These are phyloP conservation scores for Diadema setosum DNA, from an alignment of 35 echinoderm and acorn worm species.

Conservation along the genomic window DNA sequence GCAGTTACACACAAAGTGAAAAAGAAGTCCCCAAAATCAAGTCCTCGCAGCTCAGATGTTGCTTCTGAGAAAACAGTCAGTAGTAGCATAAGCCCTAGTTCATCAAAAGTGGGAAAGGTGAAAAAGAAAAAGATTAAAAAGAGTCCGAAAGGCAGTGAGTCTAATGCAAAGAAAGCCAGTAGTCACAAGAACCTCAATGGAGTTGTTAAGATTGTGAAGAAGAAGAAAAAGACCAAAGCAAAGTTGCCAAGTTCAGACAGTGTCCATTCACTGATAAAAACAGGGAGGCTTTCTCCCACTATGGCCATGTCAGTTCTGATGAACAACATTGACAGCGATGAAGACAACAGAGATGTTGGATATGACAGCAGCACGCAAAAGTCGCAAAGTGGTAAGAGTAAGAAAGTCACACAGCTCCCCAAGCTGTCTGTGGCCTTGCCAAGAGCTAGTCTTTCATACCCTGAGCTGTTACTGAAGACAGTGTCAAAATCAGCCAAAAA, in stretches of 20 bases:
- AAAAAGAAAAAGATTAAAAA: not conserved
- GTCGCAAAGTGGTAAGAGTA: not conserved
- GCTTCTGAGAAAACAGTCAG: not conserved
- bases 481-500: not conserved
- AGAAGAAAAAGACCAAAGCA: not conserved
- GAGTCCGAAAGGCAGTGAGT: not conserved
- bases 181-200: too few species aligned
- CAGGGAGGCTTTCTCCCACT: not conserved
- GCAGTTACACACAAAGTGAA: conserved; percentile 12
- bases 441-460: not conserved
- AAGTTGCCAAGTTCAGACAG: conserved; percentile 6
- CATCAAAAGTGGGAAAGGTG: not conserved
- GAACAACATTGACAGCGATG: conserved; percentile 17
- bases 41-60: not conserved
- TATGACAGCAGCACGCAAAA: conserved; percentile 13
- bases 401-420: not conserved
- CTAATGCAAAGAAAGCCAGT: not conserved
- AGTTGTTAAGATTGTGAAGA: not conserved
- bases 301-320: not conserved
- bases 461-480: not conserved
- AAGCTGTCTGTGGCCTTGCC: not conserved
- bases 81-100: not conserved
- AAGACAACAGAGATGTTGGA: conserved; percentile 10
- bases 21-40: conserved; percentile 39
- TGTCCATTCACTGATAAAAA: conserved; percentile 7